These are phyloP conservation scores for Tringa solitaria DNA, from an alignment of 2,113 vertebrate species.

Conservation along the genomic window DNA sequence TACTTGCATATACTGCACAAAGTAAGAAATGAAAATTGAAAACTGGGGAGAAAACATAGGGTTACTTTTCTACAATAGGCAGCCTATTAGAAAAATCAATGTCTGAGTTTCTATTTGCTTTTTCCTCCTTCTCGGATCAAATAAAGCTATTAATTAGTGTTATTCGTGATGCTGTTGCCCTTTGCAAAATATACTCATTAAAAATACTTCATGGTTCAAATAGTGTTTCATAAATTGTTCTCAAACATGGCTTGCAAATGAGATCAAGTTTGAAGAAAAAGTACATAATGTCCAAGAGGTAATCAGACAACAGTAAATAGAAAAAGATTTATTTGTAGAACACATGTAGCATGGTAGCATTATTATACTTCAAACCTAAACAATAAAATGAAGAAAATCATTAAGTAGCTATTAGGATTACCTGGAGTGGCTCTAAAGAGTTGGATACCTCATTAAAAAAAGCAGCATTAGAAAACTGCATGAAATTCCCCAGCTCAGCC, in stretches of 20 bases:
- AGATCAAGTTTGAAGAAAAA: slow-evolving; percentile 13
- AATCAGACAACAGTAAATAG: slow-evolving; percentile 28
- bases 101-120: background rate
- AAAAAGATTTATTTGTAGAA: slow-evolving; percentile 1
- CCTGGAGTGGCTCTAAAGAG: background rate
- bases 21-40: background rate
- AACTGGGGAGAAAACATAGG: background rate
- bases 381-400: slow-evolving; percentile 1
- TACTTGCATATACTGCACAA: background rate
- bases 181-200: slow-evolving; percentile 43
- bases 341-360: background rate
- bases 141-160: slow-evolving; percentile 37
- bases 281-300: background rate
- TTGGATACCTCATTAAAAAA: background rate
- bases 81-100: slow-evolving; percentile 27
- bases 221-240: slow-evolving; percentile 37
- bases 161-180: background rate
- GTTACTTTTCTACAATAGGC: background rate
- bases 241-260: slow-evolving; percentile 15
- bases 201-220: slow-evolving; percentile 41
- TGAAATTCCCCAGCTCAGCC: background rate
- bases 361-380: slow-evolving; percentile 3
- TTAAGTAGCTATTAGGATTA: background rate
- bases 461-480: background rate
- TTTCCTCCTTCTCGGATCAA: background rate